Percentiles rank a stretch among this genome's conserved stretches.
These are phyloP conservation scores for Drosophila maculinotata DNA, from an alignment of 2,888 invertebrate genomes.

Conservation along the genomic window DNA sequence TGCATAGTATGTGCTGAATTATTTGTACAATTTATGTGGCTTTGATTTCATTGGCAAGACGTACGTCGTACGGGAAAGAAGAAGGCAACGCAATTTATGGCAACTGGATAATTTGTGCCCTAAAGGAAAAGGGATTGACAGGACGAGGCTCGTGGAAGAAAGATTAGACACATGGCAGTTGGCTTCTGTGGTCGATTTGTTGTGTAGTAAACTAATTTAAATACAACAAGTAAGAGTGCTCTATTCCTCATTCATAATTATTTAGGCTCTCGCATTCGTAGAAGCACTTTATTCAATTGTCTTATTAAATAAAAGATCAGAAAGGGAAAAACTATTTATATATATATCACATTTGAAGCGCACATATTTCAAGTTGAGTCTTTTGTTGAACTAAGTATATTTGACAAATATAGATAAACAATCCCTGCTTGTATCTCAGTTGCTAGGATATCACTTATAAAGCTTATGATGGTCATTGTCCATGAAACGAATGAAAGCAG, in stretches of 20 bases:
- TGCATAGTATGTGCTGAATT: slow-evolving; percentile 58
- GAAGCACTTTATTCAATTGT: too few relatives aligned
- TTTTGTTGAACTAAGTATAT: neutral
- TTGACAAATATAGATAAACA: slow-evolving; percentile 12
- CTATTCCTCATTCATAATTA: too few relatives aligned
- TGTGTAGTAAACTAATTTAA: too few relatives aligned
- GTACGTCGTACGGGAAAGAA: slow-evolving; percentile 30
- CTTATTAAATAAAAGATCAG: too few relatives aligned
- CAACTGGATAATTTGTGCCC: slow-evolving; percentile 68
- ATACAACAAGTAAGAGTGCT: too few relatives aligned
- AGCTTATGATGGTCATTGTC: slow-evolving; percentile 22
- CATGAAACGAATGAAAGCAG: slow-evolving; percentile 22
- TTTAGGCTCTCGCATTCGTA: too few relatives aligned
- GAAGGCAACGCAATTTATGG: slow-evolving; percentile 59
- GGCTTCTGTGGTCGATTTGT: neutral
- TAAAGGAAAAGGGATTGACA: neutral
- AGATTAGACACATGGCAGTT: slow-evolving; percentile 4
- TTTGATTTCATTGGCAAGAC: slow-evolving; percentile 72
- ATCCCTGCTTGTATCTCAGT: slow-evolving; percentile 3
- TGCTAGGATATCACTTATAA: slow-evolving; percentile 8
- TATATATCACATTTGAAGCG: neutral
- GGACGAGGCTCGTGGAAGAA: neutral
- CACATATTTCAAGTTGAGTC: neutral
- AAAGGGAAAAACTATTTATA: too few relatives aligned
- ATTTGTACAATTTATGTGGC: slow-evolving; percentile 76